A percentile compares a stretch with the other conserved stretches of the same genome.
These are phyloP conservation scores for Phragmatobia fuliginosa DNA, from an alignment of 2,888 invertebrate genomes.

Conservation along the genomic window DNA sequence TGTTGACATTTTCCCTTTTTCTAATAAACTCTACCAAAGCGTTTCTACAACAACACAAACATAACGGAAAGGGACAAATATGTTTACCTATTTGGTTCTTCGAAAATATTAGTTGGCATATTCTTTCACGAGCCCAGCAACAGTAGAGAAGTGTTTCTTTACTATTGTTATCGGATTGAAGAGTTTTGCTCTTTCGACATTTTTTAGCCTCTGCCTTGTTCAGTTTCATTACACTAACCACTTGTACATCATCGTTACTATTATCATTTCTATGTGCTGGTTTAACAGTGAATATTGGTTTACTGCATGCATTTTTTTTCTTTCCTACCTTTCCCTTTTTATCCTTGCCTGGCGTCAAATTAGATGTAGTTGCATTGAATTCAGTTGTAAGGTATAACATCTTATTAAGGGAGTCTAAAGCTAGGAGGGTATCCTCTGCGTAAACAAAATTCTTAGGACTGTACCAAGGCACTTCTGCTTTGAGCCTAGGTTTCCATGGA, in stretches of 20 bases:
- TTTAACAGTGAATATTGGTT: not conserved
- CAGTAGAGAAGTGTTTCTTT: constrained; percentile 49
- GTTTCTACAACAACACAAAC: constrained; percentile 62
- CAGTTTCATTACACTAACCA: constrained; percentile 6
- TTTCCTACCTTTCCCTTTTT: not conserved
- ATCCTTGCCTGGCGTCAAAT: not conserved
- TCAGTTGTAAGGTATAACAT: constrained; percentile 62
- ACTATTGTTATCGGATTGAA: constrained; percentile 1
- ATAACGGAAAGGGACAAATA: constrained; percentile 40
- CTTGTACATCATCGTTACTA: constrained; percentile 20
- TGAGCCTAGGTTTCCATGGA: constrained; percentile 32
- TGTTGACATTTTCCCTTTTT: not conserved
- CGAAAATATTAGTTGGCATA: constrained; percentile 30
- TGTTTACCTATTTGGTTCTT: constrained; percentile 34
- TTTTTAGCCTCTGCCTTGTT: not conserved
- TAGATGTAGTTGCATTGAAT: constrained; percentile 18
- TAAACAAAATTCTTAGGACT: constrained; percentile 12
- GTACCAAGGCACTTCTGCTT: constrained; percentile 35
- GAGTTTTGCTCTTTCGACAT: not conserved
- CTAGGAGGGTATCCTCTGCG: constrained; percentile 51
- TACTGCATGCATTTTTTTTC: not conserved
- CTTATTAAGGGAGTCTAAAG: constrained; percentile 72
- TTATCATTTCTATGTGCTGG: not conserved
- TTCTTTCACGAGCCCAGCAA: constrained; percentile 64
- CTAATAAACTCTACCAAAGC: constrained; percentile 28